Base-by-base conservation (phyloP, 2,888 invertebrate genomes). In the Camponotus fellah region DNA sequence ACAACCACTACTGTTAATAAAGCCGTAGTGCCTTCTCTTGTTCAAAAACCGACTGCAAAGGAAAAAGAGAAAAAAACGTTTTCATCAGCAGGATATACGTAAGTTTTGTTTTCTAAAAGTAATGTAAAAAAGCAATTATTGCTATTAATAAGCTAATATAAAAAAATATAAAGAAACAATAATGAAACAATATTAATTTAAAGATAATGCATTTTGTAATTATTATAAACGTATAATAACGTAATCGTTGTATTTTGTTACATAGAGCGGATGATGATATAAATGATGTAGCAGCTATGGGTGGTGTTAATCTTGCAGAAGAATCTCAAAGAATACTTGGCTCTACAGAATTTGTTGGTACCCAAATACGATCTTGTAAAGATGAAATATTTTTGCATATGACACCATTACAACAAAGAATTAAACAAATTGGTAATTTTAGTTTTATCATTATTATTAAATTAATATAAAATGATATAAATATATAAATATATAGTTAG, bases 211-310 rank as follows among this genome's bases (percentile, higher is more conserved):
- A 26, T 65, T 43, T 9, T 6, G 9, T 8, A 60, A 43, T 74
- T 60, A 43, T 58, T 37, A 34, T 37, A 49, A 76, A n/a, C 1
- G 17, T 53, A 43, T 60, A 32, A 32, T 32, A 40, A 60, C 0
- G 10, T 43, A 2, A 56, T 12, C 17, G 68, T 32, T 43, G 14
- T 43, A 40, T 43, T 66, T 65, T 66, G n/a, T 40, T 56, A 32
- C 56, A 0, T 64, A 95, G 97, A 86, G 98, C 98, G 64, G 99
- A 99, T 93, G 99, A 99, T 94, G 99, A 99, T 95, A 99, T 99
- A 92, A 99, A 99, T 94, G 99, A 99, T 95, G 99, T 99, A 17
- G 99, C 99, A 46, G 99, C 99, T 12, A 99, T 99, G 99, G 99
- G 99, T 87, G 99, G 99, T 74, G 99, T 99, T 80, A 99, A 99